phyloP scores from a whole-genome alignment of 1,140 invertebrate genomes.

The Calliphora vicina region DNA sequence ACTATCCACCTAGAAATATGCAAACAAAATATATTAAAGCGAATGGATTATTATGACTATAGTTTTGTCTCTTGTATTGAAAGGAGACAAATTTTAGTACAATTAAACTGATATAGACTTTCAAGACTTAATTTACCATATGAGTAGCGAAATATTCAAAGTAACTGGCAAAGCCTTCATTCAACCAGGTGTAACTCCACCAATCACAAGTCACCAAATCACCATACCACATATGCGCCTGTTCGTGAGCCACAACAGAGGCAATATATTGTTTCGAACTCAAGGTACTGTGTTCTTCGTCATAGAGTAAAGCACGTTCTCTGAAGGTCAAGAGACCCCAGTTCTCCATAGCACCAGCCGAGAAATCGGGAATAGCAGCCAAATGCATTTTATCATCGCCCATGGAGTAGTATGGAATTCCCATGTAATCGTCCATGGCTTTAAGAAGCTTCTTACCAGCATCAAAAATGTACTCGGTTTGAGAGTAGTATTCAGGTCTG shows the following conservation, averaged over 20 bases:
- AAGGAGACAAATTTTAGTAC: too few relatives aligned
- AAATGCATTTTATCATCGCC: constrained; percentile 72
- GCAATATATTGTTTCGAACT: constrained; percentile 66
- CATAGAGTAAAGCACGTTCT: constrained; percentile 69
- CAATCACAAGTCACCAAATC: constrained; percentile 74
- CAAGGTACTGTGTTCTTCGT: constrained; percentile 64
- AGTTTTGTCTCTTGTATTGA: too few relatives aligned
- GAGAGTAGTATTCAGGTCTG: constrained; percentile 70
- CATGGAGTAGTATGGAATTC: constrained; percentile 63
- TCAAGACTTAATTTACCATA: constrained; percentile 45
- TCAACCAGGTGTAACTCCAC: constrained; percentile 76
- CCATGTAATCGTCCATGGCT: constrained; percentile 64
- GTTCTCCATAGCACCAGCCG: constrained; percentile 86
- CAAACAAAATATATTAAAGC: neutral
- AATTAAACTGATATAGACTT: too few relatives aligned
- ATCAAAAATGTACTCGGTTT: constrained; percentile 69
- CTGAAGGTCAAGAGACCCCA: constrained; percentile 75
- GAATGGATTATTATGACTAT: too few relatives aligned
- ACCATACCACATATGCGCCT: constrained; percentile 75
- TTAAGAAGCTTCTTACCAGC: constrained; percentile 64
- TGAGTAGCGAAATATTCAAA: constrained; percentile 74
- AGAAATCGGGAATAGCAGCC: constrained; percentile 81
- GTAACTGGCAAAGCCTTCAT: constrained; percentile 75
- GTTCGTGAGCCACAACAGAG: constrained; percentile 71
- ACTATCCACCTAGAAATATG: neutral